Percentiles rank a stretch among this genome's conserved stretches.
These are phyloP conservation scores for Aleadryas rufinucha DNA, from an alignment of 2,113 vertebrate species.

Conservation along the genomic window DNA sequence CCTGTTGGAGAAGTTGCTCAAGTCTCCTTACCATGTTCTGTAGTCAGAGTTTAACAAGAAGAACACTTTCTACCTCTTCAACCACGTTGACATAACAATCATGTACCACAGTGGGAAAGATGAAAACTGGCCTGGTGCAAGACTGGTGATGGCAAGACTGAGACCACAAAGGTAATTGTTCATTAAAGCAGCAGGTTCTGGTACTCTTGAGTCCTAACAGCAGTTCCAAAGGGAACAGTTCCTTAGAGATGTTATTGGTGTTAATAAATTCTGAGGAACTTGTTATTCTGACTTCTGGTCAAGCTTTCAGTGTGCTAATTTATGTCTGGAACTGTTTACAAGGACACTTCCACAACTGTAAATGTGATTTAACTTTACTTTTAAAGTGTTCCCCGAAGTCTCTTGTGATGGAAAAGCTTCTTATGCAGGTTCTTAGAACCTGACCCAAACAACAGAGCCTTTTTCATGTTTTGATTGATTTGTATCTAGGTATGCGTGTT, in stretches of 20 bases:
- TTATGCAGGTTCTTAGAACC: neutral
- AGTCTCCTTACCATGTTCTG: constrained; percentile 26
- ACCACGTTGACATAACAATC: constrained; percentile 89
- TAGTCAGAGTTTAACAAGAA: constrained; percentile 87
- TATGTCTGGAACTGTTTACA: neutral
- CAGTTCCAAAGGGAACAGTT: neutral
- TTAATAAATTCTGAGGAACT: neutral
- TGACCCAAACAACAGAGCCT: neutral
- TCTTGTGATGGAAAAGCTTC: neutral
- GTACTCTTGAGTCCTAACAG: neutral
- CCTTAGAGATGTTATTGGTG: neutral
- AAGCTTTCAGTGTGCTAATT: neutral
- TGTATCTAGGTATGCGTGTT: neutral
- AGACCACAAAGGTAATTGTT: constrained; percentile 83
- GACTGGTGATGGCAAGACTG: constrained; percentile 82
- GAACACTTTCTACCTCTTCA: constrained; percentile 89
- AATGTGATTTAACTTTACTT: neutral
- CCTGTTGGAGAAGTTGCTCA: constrained; percentile 24
- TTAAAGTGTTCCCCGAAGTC: neutral
- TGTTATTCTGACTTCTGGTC: neutral
- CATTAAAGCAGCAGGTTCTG: neutral
- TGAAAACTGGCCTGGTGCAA: constrained; percentile 75
- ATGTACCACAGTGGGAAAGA: constrained; percentile 79
- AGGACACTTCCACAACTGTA: neutral
- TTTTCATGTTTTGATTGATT: neutral